Percentiles rank a stretch among this genome's conserved stretches.
These are phyloP conservation scores for Sakesphorus luctuosus DNA, from an alignment of 2,113 vertebrate species.

Conservation along the genomic window DNA sequence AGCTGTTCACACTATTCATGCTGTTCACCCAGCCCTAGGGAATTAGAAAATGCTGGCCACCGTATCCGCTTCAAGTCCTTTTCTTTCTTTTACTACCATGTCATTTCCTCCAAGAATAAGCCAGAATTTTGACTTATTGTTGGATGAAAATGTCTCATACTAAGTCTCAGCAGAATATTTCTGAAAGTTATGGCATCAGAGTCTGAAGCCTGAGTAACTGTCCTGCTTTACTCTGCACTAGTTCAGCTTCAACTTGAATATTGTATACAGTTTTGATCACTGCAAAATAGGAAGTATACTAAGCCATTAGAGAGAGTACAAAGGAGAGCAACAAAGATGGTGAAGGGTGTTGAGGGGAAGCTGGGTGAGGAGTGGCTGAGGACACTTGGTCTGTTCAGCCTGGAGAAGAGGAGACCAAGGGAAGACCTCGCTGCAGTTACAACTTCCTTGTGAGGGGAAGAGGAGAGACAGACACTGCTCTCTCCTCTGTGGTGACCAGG, in stretches of 20 bases:
- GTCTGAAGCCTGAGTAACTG: not conserved
- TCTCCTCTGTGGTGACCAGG: not conserved
- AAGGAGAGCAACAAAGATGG: not conserved
- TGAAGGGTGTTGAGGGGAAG: not conserved
- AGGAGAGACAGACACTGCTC: not conserved
- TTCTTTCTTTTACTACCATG: not conserved
- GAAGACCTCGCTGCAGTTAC: not conserved
- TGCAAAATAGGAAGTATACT: not conserved
- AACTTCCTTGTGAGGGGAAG: not conserved
- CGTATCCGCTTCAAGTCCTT: not conserved
- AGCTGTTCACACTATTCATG: not conserved
- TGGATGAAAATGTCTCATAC: not conserved
- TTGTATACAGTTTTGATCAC: not conserved
- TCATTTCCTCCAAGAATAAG: not conserved
- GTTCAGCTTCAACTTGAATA: not conserved
- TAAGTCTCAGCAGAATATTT: not conserved
- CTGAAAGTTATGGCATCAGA: not conserved
- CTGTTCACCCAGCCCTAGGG: not conserved
- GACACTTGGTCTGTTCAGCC: not conserved
- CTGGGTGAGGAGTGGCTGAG: not conserved
- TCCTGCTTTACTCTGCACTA: no score
- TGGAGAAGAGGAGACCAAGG: not conserved
- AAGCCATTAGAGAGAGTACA: not conserved
- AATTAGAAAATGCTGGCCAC: not conserved
- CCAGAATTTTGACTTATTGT: not conserved